Base-by-base conservation (phyloP, 1,140 invertebrate genomes). In the Pantala flavescens region DNA sequence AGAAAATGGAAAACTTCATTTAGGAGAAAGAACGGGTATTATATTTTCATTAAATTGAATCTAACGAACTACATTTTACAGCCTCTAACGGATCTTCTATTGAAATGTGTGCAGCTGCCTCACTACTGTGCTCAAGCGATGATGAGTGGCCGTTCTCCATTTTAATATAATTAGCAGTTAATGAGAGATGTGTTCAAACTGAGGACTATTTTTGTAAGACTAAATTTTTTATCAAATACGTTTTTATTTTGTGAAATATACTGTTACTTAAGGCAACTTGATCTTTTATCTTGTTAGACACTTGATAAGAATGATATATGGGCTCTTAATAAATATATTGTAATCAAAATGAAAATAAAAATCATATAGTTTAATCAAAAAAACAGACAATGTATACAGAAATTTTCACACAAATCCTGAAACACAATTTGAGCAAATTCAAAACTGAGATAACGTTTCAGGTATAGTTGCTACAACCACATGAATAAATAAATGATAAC, bases 41-140 rank as follows among this genome's bases (percentile, higher is more conserved):
- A 36, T 36, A 2, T 5, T 36, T 5, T 2, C 2, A 36, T 2
- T 36, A 9, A 36, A 36, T 36, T 9, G 28, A 36, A 36, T 36
- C 9, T 36, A 36, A 36, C 28, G 75, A 75, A 70, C 79, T 79
- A 78, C 78, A 80, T 81, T 77, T 85, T 85, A 73, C 84, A 91
- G 89, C 85, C 85, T 23, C 77, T 91, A 23, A 84, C 88, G n/a
- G 89, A 91, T 76, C 80, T 91, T 72, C 80, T 92, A 63, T 80
- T 91, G 73, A 83, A 87, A 79, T 89, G 88, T 10, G 80, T 91
- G 24, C 89, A 91, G 78, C 89, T 91, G 77, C 89, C 90, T 14
- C 85, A 86, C 79, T 86, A 86, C 78, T 90, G 88, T 78, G 87
- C 89, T 11, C 83, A 88, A 79, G 86, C 85, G 63, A 90, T 91